Evolutionary conservation across 1,140 invertebrate genomes (phyloP).

Genomic region (Heliconius eleuchia): DNA sequence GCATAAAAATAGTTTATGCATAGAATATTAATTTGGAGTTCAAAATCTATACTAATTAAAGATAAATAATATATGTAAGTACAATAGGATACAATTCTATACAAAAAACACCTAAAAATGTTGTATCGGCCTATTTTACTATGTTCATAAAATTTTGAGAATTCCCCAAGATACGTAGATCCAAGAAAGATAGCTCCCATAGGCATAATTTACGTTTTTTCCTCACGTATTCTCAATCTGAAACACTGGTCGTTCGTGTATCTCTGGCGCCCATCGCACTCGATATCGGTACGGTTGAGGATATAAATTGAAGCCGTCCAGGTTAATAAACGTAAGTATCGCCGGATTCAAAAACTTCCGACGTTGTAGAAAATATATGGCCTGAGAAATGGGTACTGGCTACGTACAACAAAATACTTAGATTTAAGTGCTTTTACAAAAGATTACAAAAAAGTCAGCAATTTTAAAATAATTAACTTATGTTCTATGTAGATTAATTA

Average conservation of each 20-base stretch:
- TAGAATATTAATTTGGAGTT: too few relatives aligned
- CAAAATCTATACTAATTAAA: too few relatives aligned
- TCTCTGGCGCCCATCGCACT: conserved; percentile 1
- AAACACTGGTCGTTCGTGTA: neutral
- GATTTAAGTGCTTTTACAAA: neutral
- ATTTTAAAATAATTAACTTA: neutral
- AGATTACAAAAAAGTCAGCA: neutral
- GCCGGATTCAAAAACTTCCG: conserved; percentile 19
- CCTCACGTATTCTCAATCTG: neutral
- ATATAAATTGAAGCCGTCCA: conserved; percentile 13
- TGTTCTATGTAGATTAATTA: neutral
- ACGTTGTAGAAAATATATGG: conserved; percentile 13
- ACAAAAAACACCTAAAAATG: neutral
- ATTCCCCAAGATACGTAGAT: neutral
- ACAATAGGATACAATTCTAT: too few relatives aligned
- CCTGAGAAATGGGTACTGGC: neutral
- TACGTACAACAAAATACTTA: neutral
- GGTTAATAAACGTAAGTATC: conserved; percentile 22
- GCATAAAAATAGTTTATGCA: too few relatives aligned
- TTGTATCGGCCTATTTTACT: neutral
- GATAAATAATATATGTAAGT: too few relatives aligned
- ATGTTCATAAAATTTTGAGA: neutral
- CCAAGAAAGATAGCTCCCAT: neutral
- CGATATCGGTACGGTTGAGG: conserved; percentile 4
- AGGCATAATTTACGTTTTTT: conserved; percentile 4